A percentile compares a stretch with the other conserved stretches of the same genome.
phyloP scores from a whole-genome alignment of 2,113 vertebrate genomes.

The Diadophis punctatus region DNA sequence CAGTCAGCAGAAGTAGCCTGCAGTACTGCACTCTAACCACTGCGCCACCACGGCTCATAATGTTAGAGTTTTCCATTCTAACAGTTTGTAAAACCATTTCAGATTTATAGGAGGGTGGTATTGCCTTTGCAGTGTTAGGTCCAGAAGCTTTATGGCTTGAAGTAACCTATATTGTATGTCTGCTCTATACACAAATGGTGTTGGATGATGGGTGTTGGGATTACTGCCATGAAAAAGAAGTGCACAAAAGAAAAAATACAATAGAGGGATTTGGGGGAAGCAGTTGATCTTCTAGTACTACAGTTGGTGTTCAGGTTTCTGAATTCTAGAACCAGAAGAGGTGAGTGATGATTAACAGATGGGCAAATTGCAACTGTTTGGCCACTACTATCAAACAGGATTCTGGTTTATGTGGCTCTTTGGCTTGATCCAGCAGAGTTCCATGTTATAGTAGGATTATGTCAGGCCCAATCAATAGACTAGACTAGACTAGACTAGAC shows the following conservation, averaged over 20 bases:
- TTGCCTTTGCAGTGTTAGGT: neutral
- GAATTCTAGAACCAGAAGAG: neutral
- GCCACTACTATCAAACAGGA: neutral
- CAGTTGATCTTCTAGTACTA: neutral
- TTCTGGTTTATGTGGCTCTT: neutral
- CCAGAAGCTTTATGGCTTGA: neutral
- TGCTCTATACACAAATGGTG: neutral
- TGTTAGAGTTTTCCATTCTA: neutral
- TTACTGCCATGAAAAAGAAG: neutral
- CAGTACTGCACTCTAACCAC: no score
- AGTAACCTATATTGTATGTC: neutral
- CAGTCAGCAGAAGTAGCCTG: no score
- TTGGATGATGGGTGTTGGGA: neutral
- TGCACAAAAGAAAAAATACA: neutral
- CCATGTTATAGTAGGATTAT: neutral
- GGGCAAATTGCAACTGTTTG: neutral
- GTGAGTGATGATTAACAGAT: neutral
- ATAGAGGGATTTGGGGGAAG: neutral
- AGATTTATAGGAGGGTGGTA: neutral
- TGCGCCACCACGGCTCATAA: no score
- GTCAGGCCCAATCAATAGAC: no score
- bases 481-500: no score
- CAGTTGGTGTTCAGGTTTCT: neutral
- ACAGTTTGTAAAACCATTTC: neutral
- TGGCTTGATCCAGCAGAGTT: neutral